Percentiles rank a stretch among this genome's conserved stretches.
Evolutionary conservation across 2,888 invertebrate genomes (phyloP).

Genomic region (Drosophila planitibia): DNA sequence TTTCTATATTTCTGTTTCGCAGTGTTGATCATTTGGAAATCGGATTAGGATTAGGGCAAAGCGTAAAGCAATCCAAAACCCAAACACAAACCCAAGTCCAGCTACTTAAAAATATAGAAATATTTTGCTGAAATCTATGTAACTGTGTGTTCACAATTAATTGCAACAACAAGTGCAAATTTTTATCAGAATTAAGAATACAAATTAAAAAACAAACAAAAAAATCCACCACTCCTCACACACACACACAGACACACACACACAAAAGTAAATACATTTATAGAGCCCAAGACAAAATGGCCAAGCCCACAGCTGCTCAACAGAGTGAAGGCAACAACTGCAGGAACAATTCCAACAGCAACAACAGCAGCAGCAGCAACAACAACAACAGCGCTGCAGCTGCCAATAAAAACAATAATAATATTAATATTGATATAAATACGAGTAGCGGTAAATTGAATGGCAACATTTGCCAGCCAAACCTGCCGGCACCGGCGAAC

Average conservation of each 20-base stretch:
- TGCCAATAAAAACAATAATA: slow-evolving; percentile 37
- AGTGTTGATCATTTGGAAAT: slow-evolving; percentile 38
- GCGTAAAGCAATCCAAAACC: slow-evolving; percentile 34
- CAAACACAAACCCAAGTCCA: slow-evolving; percentile 38
- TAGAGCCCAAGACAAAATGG: slow-evolving; percentile 55
- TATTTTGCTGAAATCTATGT: slow-evolving; percentile 59
- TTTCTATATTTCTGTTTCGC: not conserved
- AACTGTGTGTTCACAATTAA: slow-evolving; percentile 71
- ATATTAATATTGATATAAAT: slow-evolving; percentile 18
- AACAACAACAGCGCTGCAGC: slow-evolving; percentile 19
- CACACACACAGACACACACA: not conserved
- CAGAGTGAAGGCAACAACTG: not conserved
- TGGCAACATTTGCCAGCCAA: slow-evolving; percentile 65
- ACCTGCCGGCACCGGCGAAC: slow-evolving; percentile 63
- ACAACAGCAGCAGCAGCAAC: slow-evolving; percentile 13
- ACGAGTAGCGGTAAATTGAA: slow-evolving; percentile 53
- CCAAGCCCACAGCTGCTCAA: slow-evolving; percentile 49
- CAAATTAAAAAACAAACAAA: slow-evolving; percentile 3
- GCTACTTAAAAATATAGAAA: slow-evolving; percentile 52
- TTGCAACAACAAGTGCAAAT: slow-evolving; percentile 66
- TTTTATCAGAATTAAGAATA: slow-evolving; percentile 42
- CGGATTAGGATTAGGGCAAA: slow-evolving; percentile 20
- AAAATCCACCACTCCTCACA: not conserved
- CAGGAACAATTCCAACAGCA: slow-evolving; percentile 30
- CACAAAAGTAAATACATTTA: slow-evolving; percentile 11